Percentiles rank a stretch among this genome's conserved stretches.
Evolutionary conservation across 2,797 vertebrate species (phyloP).

Genomic region (Oceanodroma leucorhoa): DNA sequence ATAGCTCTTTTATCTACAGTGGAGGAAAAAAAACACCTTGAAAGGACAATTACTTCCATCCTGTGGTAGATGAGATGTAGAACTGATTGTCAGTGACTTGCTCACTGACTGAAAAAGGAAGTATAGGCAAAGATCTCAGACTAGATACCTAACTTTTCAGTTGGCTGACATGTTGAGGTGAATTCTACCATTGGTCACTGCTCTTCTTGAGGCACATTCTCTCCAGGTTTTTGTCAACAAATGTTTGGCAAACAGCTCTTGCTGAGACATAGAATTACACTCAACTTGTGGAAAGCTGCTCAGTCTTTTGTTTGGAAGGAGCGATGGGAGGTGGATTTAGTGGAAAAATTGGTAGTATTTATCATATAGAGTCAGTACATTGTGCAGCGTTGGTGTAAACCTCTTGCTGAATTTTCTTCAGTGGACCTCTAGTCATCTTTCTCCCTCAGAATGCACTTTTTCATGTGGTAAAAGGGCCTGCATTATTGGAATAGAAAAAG

Average conservation of each 20-base stretch:
- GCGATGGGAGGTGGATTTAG: background rate
- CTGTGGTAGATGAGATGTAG: background rate
- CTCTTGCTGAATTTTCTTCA: background rate
- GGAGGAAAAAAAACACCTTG: background rate
- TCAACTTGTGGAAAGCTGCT: background rate
- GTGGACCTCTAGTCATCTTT: background rate
- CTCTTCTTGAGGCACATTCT: background rate
- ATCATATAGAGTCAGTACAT: background rate
- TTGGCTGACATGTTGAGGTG: background rate
- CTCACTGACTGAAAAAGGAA: background rate
- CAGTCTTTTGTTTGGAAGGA: background rate
- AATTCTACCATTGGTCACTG: background rate
- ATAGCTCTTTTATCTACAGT: background rate
- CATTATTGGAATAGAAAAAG: background rate
- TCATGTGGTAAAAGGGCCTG: background rate
- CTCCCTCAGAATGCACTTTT: background rate
- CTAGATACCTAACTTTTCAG: background rate
- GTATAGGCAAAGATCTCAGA: background rate
- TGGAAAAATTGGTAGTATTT: background rate
- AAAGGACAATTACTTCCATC: background rate
- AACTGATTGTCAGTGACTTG: background rate
- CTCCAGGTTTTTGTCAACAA: background rate
- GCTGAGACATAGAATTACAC: background rate
- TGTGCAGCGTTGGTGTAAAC: background rate
- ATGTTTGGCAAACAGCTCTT: background rate